Conservation (phyloP, 2,888 invertebrate species). For the Neoscelio sp. region DNA sequence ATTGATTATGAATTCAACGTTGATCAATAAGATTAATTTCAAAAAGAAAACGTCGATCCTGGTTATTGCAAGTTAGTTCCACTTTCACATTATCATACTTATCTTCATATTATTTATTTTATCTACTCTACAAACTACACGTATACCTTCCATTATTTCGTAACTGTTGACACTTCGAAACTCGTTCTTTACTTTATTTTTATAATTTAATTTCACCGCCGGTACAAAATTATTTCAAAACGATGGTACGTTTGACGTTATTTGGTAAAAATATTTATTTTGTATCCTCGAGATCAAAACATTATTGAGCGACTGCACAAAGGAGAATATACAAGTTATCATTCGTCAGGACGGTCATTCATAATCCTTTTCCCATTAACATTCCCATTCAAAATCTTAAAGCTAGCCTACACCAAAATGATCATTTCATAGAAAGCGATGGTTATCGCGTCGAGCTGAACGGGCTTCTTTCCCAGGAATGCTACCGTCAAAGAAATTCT, state of each 20-base stretch:
- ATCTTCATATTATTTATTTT: conserved; percentile 45
- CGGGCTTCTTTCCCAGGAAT: conserved; percentile 53
- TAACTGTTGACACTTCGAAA: too few relatives aligned
- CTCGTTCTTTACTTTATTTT: too few relatives aligned
- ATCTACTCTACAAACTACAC: too few relatives aligned
- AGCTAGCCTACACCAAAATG: conserved; percentile 39
- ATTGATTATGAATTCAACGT: conserved; percentile 50
- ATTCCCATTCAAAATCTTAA: conserved; percentile 3
- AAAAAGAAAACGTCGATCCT: conserved; percentile 40
- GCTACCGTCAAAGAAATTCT: conserved; percentile 62
- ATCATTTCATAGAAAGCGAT: conserved; percentile 60
- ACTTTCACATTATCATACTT: conserved; percentile 60
- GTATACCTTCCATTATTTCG: too few relatives aligned
- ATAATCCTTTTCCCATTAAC: conserved; percentile 39
- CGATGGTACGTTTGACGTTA: too few relatives aligned
- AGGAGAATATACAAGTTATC: not conserved
- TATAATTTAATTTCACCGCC: too few relatives aligned
- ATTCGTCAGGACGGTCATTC: conserved; percentile 17
- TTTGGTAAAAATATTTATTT: too few relatives aligned
- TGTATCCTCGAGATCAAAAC: too few relatives aligned
- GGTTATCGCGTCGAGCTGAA: conserved; percentile 25
- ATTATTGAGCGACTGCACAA: too few relatives aligned
- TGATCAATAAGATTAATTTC: conserved; percentile 61
- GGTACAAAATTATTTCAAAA: too few relatives aligned
- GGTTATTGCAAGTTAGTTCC: conserved; percentile 26